Evolutionary conservation across 1,140 invertebrate species (phyloP).

Genomic region (Macrotrachela quadricornifera): DNA sequence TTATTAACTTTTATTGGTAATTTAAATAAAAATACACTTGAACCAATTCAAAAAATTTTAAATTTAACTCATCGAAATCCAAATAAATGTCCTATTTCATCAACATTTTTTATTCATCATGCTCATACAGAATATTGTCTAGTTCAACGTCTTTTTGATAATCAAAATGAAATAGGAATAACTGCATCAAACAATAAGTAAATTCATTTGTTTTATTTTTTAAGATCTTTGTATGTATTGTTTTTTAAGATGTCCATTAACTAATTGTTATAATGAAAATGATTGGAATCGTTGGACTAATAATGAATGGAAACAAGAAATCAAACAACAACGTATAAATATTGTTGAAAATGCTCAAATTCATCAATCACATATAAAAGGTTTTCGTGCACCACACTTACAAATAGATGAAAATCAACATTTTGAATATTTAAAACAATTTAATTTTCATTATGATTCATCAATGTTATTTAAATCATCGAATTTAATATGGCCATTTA

Average conservation of each 20-base stretch:
- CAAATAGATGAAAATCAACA: constrained; percentile 1
- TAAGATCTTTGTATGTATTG: neutral
- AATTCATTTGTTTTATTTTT: neutral
- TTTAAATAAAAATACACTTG: no score
- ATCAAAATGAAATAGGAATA: constrained; percentile 3
- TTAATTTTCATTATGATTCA: constrained; percentile 3
- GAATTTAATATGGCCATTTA: no score
- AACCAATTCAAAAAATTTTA: neutral
- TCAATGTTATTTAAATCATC: neutral
- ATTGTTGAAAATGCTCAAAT: neutral
- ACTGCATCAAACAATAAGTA: neutral
- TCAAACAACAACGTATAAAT: neutral
- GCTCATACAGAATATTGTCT: constrained; percentile 4
- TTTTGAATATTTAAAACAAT: constrained; percentile 1
- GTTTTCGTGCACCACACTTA: neutral
- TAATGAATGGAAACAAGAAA: neutral
- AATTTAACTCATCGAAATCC: constrained; percentile 5
- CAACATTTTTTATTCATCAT: constrained; percentile 2
- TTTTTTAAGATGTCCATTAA: neutral
- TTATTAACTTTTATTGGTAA: no score
- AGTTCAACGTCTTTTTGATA: constrained; percentile 3
- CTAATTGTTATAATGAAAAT: neutral
- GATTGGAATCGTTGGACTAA: neutral
- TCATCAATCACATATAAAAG: neutral
- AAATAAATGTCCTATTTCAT: constrained; percentile 5